These are phyloP conservation scores for Xestia c-nigrum DNA, from an alignment of 2,888 invertebrate species.

Conservation along the genomic window DNA sequence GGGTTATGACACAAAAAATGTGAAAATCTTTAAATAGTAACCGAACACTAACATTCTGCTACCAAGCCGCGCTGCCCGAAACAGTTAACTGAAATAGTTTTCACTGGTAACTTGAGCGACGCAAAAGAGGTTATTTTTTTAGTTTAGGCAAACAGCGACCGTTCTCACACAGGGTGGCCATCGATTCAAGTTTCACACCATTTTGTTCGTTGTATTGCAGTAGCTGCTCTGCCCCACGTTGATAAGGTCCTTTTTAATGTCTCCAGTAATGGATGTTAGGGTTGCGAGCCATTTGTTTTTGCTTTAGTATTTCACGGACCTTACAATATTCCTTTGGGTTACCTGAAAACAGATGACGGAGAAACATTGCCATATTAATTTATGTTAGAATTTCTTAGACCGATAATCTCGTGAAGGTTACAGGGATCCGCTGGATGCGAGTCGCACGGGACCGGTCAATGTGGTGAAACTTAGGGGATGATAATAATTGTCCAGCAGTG, in stretches of 20 bases:
- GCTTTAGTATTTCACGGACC: not conserved
- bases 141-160: no score
- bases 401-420: no score
- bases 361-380: slow-evolving; percentile 4
- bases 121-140: not conserved
- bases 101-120: not conserved
- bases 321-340: slow-evolving; percentile 1
- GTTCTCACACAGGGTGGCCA: not conserved
- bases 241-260: slow-evolving; percentile 5
- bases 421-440: no score
- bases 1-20: not conserved
- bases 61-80: not conserved
- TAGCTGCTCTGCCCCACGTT: not conserved
- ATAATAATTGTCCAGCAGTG: no score
- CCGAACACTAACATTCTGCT: not conserved
- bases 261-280: not conserved
- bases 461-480: no score
- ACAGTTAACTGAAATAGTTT: slow-evolving; percentile 25
- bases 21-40: slow-evolving; percentile 6
- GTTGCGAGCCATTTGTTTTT: not conserved
- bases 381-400: not conserved
- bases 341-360: not conserved
- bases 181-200: slow-evolving; percentile 13
- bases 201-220: not conserved
- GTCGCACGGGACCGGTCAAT: no score